A percentile compares a stretch with the other conserved stretches of the same genome.
These are phyloP conservation scores for Eretmocerus hayati DNA, from an alignment of 2,888 invertebrate species.

Conservation along the genomic window DNA sequence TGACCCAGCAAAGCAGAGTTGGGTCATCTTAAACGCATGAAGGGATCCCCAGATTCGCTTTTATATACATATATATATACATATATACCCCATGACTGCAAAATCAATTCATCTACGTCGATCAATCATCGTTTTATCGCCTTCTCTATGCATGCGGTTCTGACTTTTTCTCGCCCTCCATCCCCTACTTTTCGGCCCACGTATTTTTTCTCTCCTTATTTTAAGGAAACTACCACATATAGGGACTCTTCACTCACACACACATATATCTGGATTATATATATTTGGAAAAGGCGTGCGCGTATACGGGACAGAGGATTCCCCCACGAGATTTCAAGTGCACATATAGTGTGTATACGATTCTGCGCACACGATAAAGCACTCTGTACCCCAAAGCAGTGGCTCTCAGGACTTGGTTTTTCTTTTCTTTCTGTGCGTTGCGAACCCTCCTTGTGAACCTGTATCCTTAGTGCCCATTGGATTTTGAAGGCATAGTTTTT, in stretches of 20 bases:
- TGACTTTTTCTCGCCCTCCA: neutral
- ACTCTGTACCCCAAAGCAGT: too few relatives aligned
- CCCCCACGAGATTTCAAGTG: neutral
- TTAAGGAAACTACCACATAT: too few relatives aligned
- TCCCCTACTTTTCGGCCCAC: constrained; percentile 5
- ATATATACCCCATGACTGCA: neutral
- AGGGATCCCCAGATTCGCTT: too few relatives aligned
- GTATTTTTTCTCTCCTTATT: constrained; percentile 10
- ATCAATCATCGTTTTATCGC: constrained; percentile 21
- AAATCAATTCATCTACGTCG: constrained; percentile 20
- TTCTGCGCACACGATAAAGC: neutral
- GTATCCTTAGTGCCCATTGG: too few relatives aligned
- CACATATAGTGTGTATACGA: neutral
- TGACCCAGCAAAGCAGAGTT: constrained; percentile 10
- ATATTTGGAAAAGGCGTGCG: neutral
- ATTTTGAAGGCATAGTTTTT: too few relatives aligned
- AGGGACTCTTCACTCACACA: too few relatives aligned
- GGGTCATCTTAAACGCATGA: too few relatives aligned
- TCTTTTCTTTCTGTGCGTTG: too few relatives aligned
- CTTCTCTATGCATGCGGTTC: neutral
- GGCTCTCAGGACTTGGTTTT: too few relatives aligned
- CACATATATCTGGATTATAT: too few relatives aligned
- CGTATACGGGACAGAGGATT: neutral
- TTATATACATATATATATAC: too few relatives aligned
- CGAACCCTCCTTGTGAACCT: too few relatives aligned